phyloP scores from a whole-genome alignment of 2,888 invertebrate genomes.

The Corythucha ciliata region DNA sequence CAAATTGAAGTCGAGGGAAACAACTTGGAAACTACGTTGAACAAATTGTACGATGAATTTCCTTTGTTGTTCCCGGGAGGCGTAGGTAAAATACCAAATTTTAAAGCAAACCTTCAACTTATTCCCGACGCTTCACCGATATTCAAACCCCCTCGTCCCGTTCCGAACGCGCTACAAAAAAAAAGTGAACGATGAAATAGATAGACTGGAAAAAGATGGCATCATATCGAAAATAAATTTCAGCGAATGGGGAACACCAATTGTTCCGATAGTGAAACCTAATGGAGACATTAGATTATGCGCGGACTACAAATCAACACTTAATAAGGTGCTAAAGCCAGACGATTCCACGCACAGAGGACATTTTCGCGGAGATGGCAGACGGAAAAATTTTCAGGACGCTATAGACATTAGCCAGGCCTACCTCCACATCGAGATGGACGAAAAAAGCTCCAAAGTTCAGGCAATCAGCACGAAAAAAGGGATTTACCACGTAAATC shows the following conservation, averaged over 20 bases:
- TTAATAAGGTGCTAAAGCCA: too few species aligned
- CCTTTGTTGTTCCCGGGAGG: neutral
- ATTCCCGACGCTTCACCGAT: neutral
- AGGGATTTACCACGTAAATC: too few species aligned
- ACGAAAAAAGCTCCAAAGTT: too few species aligned
- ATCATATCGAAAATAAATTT: slow-evolving; percentile 19
- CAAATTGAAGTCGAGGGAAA: neutral
- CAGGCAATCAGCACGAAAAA: too few species aligned
- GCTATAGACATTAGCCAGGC: too few species aligned
- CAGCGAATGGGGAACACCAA: slow-evolving; percentile 24
- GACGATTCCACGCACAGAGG: too few species aligned
- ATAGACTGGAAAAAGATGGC: slow-evolving; percentile 17
- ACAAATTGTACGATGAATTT: neutral
- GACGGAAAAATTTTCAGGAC: too few species aligned
- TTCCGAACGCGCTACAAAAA: slow-evolving; percentile 24
- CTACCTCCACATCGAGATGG: too few species aligned
- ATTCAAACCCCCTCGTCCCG: neutral
- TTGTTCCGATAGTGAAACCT: slow-evolving; percentile 1
- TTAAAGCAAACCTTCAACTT: slow-evolving; percentile 2
- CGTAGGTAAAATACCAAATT: neutral
- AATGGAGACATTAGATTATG: slow-evolving; percentile 28
- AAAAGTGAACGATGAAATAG: slow-evolving; percentile 23
- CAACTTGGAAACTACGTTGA: neutral
- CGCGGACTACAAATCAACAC: too few species aligned
- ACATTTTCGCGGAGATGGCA: too few species aligned